Conservation (phyloP, 2,888 invertebrate genomes). For the Brachypterus glaber region DNA sequence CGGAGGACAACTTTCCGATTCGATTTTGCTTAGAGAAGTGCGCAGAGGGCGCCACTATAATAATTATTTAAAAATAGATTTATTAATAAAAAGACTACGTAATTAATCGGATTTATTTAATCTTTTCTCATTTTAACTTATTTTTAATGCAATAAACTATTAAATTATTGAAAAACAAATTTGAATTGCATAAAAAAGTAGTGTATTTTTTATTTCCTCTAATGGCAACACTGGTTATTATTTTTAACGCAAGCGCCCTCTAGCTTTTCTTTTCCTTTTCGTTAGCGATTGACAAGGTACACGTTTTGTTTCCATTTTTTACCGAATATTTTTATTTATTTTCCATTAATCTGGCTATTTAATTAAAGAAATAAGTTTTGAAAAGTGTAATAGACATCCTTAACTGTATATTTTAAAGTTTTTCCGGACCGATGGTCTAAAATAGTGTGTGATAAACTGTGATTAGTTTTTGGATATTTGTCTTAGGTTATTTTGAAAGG, state of each 20-base stretch:
- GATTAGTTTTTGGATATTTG: slow-evolving; percentile 20
- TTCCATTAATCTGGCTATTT: slow-evolving; percentile 8
- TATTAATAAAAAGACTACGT: too few relatives aligned
- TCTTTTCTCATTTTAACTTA: too few relatives aligned
- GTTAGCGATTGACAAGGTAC: slow-evolving; percentile 35
- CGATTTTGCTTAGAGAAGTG: background rate
- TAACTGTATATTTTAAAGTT: slow-evolving; percentile 5
- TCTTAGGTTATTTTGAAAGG: slow-evolving; percentile 9
- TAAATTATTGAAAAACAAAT: too few relatives aligned
- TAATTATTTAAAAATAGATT: too few relatives aligned
- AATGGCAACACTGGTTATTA: too few relatives aligned
- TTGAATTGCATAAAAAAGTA: too few relatives aligned
- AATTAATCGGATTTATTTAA: too few relatives aligned
- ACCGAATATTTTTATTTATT: slow-evolving; percentile 11
- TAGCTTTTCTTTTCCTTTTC: slow-evolving; percentile 29
- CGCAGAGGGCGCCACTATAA: slow-evolving; percentile 11
- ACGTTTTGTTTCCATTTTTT: slow-evolving; percentile 30
- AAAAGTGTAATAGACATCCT: slow-evolving; percentile 3
- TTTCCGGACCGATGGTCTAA: slow-evolving; percentile 18
- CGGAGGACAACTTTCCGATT: slow-evolving; percentile 2
- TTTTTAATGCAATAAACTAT: too few relatives aligned
- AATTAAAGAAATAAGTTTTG: slow-evolving; percentile 6
- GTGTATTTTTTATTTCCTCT: too few relatives aligned
- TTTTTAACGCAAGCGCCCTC: slow-evolving; percentile 11
- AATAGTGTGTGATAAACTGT: slow-evolving; percentile 21